Evolutionary conservation across 2,797 vertebrate species (phyloP).

Genomic region (Macropodus opercularis): DNA sequence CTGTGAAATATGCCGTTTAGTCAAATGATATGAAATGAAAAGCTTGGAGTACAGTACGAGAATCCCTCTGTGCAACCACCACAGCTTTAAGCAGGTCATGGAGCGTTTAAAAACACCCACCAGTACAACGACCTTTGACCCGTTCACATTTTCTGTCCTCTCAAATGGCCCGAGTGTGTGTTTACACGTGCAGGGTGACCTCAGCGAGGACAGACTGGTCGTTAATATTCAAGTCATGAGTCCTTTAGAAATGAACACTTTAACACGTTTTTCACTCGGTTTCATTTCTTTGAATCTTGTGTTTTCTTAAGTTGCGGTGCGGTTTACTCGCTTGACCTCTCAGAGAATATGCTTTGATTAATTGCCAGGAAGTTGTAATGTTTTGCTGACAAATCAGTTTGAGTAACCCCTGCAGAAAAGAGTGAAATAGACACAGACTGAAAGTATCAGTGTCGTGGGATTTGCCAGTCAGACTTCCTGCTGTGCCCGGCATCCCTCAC

Average conservation of each 20-base stretch:
- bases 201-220: neutral
- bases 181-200: neutral
- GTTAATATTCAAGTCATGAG: slow-evolving; percentile 13
- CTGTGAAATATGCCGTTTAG: no score
- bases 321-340: neutral
- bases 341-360: slow-evolving; percentile 12
- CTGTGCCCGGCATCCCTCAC: slow-evolving; percentile 32
- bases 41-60: neutral
- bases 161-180: neutral
- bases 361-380: slow-evolving; percentile 26
- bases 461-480: slow-evolving; percentile 40
- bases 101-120: neutral
- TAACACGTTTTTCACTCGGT: no score
- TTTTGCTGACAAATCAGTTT: slow-evolving; percentile 40
- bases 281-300: no score
- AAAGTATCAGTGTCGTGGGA: slow-evolving; percentile 48
- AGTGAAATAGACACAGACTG: slow-evolving; percentile 47
- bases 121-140: neutral
- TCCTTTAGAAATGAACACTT: neutral
- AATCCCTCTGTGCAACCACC: neutral
- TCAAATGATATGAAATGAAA: neutral
- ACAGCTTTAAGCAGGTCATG: neutral
- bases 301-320: no score
- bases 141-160: neutral
- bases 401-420: slow-evolving; percentile 24